Evolutionary conservation across 2,113 vertebrate species (phyloP).

Genomic region (Probosciger aterrimus): DNA sequence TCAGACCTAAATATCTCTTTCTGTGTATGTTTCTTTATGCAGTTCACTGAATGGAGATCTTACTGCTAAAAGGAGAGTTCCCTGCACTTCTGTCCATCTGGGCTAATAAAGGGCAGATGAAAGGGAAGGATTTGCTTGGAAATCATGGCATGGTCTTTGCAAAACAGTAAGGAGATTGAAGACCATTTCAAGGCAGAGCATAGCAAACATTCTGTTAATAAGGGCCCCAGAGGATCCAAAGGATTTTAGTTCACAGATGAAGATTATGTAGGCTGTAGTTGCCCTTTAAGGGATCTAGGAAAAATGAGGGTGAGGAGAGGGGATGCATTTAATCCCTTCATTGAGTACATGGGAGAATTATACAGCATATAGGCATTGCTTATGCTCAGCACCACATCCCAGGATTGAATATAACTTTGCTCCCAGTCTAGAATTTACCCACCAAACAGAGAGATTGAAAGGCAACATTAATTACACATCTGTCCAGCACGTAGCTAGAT

Average conservation of each 20-base stretch:
- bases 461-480: slow-evolving; percentile 51
- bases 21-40: background rate
- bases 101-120: background rate
- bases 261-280: slow-evolving; percentile 40
- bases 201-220: slow-evolving; percentile 35
- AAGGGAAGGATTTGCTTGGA: slow-evolving; percentile 29
- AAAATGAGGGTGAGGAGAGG: slow-evolving; percentile 2
- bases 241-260: slow-evolving; percentile 41
- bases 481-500: background rate
- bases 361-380: background rate
- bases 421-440: slow-evolving; percentile 46
- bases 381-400: background rate
- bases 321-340: slow-evolving; percentile 44
- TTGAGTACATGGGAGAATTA: background rate
- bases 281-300: slow-evolving; percentile 47
- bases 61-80: background rate
- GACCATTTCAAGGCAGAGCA: slow-evolving; percentile 31
- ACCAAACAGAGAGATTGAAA: slow-evolving; percentile 41
- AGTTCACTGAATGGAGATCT: background rate
- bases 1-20: background rate
- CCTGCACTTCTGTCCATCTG: background rate
- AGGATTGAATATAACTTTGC: background rate
- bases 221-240: slow-evolving; percentile 31
- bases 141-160: slow-evolving; percentile 10
- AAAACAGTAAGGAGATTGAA: slow-evolving; percentile 40